Evolutionary conservation across 2,113 vertebrate genomes (phyloP), one percentile per base, ranked within the genome.

Genomic region (Elgaria multicarinata): DNA sequence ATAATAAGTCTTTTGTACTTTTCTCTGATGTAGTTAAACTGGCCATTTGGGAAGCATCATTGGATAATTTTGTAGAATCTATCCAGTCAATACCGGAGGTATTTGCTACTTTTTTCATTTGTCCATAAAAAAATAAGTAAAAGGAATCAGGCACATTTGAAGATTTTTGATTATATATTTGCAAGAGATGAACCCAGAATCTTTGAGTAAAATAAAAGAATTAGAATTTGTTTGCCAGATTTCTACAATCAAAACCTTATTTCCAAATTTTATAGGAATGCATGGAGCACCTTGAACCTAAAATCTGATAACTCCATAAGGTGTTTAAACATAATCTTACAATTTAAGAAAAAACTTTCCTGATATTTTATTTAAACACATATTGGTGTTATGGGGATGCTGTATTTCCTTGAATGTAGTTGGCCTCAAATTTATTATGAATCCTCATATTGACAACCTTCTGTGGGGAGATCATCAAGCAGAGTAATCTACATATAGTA

Each of bases 51-150:
- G 99, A 99, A 93, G 97, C 98, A 1, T 96, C 98, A n/a, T 89
- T 99, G 94, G 99, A 99, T 96, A 98, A 97, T 91, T 99, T 99
- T 95, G 98, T 99, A 83, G 98, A 99, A 83, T 99, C 99, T 46
- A 99, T 99, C 96, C 99, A 99, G 87, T 98, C 98, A 42, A 99
- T 99, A 95, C 99, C 99, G 93, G 99, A 99, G 99, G 99, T 99
- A 91, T 66, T 87, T 81, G 87, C 7, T 89, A 85, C 46, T 88
- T 75, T 26, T 90, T 91, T 83, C 50, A 66, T 53, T 82, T 18
- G 36, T 67, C 44, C 1, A 80, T 67, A 20, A 20, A 62, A 71
- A 76, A 72, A 31, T 9, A 12, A 90, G 44, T 33, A 86, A 26
- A 53, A 22, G 20, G 13, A 42, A 36, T 87, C 72, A 14, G 55